Conservation (phyloP, 2,888 invertebrate genomes). For the Gari tellinella region DNA sequence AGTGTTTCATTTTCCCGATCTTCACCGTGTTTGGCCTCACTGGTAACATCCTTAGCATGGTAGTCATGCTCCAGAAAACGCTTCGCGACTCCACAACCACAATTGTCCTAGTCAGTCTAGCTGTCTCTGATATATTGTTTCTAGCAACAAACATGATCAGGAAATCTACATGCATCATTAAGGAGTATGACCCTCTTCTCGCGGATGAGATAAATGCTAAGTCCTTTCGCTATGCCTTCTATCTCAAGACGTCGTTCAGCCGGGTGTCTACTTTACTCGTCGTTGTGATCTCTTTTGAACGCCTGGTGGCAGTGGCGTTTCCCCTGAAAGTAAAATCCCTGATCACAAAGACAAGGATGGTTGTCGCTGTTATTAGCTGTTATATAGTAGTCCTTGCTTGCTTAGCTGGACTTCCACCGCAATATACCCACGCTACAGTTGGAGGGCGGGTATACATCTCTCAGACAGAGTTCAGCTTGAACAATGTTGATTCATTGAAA, state of each 20-base stretch:
- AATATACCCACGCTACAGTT: slow-evolving; percentile 45
- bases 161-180: slow-evolving; percentile 53
- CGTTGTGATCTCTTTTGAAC: slow-evolving; percentile 50
- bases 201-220: slow-evolving; percentile 40
- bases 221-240: slow-evolving; percentile 49
- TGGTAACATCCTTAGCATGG: slow-evolving; percentile 48
- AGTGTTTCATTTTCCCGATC: slow-evolving; percentile 59
- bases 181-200: slow-evolving; percentile 20
- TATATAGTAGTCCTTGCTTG: slow-evolving; percentile 35
- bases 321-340: slow-evolving; percentile 51
- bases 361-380: slow-evolving; percentile 28
- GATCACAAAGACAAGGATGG: slow-evolving; percentile 50
- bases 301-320: slow-evolving; percentile 56
- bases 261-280: slow-evolving; percentile 50
- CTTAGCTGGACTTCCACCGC: slow-evolving; percentile 35
- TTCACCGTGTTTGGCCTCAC: slow-evolving; percentile 47
- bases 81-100: slow-evolving; percentile 47
- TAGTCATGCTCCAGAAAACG: slow-evolving; percentile 46
- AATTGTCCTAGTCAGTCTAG: slow-evolving; percentile 42
- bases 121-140: slow-evolving; percentile 49
- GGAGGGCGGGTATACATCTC: slow-evolving; percentile 34
- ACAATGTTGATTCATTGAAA: slow-evolving; percentile 39
- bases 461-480: slow-evolving; percentile 41
- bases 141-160: slow-evolving; percentile 53
- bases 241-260: slow-evolving; percentile 51